Conservation (phyloP, 2,797 vertebrate genomes). For the Nyctibius grandis region DNA sequence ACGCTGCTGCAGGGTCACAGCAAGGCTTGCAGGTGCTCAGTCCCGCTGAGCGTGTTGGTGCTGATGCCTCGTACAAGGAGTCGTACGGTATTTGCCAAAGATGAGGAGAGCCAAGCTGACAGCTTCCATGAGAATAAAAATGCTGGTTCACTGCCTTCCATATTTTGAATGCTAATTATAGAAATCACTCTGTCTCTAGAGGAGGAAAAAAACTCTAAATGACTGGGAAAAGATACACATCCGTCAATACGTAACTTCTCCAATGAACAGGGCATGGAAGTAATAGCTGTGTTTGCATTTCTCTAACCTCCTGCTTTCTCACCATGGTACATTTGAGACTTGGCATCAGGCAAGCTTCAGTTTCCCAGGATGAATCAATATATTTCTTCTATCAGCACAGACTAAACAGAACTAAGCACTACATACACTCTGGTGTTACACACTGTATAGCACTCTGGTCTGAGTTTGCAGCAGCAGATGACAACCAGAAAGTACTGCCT, state of each 20-base stretch:
- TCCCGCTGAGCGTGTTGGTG: no score
- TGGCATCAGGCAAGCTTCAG: neutral
- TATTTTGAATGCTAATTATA: neutral
- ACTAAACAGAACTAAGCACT: neutral
- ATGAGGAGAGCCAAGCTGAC: neutral
- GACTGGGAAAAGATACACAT: neutral
- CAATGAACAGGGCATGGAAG: neutral
- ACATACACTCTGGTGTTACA: no score
- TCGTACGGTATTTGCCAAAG: neutral
- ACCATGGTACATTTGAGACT: neutral
- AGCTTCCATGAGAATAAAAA: neutral
- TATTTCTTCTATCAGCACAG: neutral
- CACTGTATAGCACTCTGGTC: no score
- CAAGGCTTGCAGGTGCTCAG: neutral
- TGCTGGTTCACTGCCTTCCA: no score
- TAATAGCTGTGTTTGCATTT: neutral
- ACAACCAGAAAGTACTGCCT: neutral
- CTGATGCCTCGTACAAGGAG: neutral
- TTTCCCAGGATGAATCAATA: neutral
- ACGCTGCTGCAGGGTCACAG: no score
- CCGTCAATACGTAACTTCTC: neutral
- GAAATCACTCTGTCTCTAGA: neutral
- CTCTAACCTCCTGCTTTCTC: neutral
- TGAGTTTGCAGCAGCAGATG: neutral
- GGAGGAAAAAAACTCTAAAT: no score